Percentiles rank a stretch among this genome's conserved stretches.
Evolutionary conservation across 2,113 vertebrate genomes (phyloP).

Genomic region (Malaclemys terrapin): DNA sequence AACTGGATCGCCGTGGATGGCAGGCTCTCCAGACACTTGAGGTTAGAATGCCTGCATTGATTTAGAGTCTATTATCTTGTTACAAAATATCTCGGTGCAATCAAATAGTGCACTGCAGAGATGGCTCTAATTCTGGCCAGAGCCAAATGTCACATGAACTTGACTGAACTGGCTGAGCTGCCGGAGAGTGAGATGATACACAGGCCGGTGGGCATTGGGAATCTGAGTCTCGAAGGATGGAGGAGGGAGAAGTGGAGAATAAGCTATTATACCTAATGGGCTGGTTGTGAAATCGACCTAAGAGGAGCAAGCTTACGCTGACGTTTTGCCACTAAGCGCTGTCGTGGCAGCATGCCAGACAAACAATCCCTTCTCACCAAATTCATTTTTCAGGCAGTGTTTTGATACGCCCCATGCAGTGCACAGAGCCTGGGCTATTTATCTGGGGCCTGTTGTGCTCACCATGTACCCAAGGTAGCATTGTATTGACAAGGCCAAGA

Average conservation of each 20-base stretch:
- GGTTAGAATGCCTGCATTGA: slow-evolving; percentile 75
- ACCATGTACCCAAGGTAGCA: neutral
- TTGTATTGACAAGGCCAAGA: neutral
- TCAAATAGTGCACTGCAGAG: slow-evolving; percentile 59
- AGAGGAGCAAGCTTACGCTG: neutral
- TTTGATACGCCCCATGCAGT: neutral
- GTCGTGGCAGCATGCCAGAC: neutral
- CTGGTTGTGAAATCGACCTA: neutral
- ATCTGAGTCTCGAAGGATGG: neutral
- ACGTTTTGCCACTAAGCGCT: neutral
- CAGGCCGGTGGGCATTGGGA: neutral
- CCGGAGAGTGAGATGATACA: slow-evolving; percentile 34
- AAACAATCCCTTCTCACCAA: neutral
- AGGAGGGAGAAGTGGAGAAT: neutral
- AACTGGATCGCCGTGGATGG: slow-evolving; percentile 54
- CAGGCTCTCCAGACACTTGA: slow-evolving; percentile 52
- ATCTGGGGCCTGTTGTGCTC: neutral
- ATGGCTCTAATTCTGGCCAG: slow-evolving; percentile 56
- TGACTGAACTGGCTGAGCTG: slow-evolving; percentile 45
- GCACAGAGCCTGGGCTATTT: neutral
- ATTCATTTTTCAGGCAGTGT: neutral
- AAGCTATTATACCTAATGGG: neutral
- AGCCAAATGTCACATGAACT: slow-evolving; percentile 63
- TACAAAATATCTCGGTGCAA: slow-evolving; percentile 74
- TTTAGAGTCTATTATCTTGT: slow-evolving; percentile 74